These are phyloP conservation scores for Scolanthus callimorphus DNA, from an alignment of 92 coral and sea anemone genomes.

Conservation along the genomic window DNA sequence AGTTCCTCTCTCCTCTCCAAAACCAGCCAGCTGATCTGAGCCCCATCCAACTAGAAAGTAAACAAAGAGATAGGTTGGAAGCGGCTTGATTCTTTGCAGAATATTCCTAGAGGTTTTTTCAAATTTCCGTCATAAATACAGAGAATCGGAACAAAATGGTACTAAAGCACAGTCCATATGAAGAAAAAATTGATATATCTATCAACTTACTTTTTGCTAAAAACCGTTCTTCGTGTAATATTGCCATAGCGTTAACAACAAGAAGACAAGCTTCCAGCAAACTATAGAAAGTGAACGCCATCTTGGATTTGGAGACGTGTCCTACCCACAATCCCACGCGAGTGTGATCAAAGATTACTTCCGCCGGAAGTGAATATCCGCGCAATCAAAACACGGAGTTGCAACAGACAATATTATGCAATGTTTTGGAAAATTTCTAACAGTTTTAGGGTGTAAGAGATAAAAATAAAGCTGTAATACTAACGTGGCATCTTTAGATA, in stretches of 20 bases:
- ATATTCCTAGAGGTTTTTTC: too few species aligned
- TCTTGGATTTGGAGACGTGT: slow-evolving; percentile 91
- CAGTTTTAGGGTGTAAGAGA: too few species aligned
- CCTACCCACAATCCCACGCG: slow-evolving; percentile 20
- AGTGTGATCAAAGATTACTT: not conserved
- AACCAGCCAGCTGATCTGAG: slow-evolving; percentile 88
- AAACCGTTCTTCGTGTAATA: slow-evolving; percentile 93
- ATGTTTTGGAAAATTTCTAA: too few species aligned
- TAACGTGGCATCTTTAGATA: too few species aligned
- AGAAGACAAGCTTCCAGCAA: slow-evolving; percentile 95
- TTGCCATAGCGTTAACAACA: slow-evolving; percentile 93
- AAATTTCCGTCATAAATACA: too few species aligned
- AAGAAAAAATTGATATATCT: not conserved
- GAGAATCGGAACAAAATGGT: too few species aligned
- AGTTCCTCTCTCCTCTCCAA: slow-evolving; percentile 95
- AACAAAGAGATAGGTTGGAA: too few species aligned
- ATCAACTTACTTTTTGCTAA: slow-evolving; percentile 76
- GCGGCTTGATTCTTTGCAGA: too few species aligned
- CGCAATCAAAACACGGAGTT: not conserved
- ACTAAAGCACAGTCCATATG: too few species aligned
- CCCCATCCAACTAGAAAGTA: slow-evolving; percentile 95
- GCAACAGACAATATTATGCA: too few species aligned
- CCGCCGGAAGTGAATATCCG: slow-evolving; percentile 1
- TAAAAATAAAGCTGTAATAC: too few species aligned
- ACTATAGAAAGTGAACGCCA: slow-evolving; percentile 97